A percentile compares a stretch with the other conserved stretches of the same genome.
Conservation (phyloP, 1,140 invertebrate genomes). For the Frieseomelitta varia region DNA sequence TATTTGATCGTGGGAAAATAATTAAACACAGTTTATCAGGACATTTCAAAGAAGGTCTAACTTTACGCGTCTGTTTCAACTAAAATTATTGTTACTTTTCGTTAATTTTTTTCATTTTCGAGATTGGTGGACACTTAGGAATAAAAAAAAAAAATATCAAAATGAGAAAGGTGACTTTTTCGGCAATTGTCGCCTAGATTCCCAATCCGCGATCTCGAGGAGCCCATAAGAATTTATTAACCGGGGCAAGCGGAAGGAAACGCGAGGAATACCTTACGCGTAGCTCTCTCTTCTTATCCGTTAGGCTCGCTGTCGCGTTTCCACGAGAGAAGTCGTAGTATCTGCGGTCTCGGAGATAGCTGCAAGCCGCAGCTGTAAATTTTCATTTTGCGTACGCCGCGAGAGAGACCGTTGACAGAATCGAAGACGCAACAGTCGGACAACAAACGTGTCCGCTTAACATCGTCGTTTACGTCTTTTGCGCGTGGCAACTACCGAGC, state of each 20-base stretch:
- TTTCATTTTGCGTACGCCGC: not conserved
- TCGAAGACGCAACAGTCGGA: constrained; percentile 8
- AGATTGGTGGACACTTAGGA: too few species aligned
- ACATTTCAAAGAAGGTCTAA: too few species aligned
- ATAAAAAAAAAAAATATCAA: too few species aligned
- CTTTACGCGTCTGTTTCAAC: too few species aligned
- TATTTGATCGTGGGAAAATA: too few species aligned
- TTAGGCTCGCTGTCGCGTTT: not conserved
- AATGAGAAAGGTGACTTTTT: too few species aligned
- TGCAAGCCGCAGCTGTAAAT: constrained; percentile 7
- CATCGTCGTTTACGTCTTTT: not conserved
- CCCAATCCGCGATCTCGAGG: not conserved
- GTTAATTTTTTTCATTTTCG: too few species aligned
- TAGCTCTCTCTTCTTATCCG: not conserved
- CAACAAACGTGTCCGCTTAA: constrained; percentile 19
- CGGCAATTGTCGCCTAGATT: too few species aligned
- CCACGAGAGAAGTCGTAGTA: not conserved
- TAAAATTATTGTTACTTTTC: too few species aligned
- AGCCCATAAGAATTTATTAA: not conserved
- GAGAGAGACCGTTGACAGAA: not conserved
- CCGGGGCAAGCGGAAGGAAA: not conserved
- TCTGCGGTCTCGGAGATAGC: constrained; percentile 1
- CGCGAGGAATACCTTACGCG: not conserved
- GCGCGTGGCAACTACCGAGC: not conserved
- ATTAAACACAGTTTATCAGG: too few species aligned